Base-by-base conservation (phyloP, 2,888 invertebrate species). In the Pantelozetes paolii region DNA sequence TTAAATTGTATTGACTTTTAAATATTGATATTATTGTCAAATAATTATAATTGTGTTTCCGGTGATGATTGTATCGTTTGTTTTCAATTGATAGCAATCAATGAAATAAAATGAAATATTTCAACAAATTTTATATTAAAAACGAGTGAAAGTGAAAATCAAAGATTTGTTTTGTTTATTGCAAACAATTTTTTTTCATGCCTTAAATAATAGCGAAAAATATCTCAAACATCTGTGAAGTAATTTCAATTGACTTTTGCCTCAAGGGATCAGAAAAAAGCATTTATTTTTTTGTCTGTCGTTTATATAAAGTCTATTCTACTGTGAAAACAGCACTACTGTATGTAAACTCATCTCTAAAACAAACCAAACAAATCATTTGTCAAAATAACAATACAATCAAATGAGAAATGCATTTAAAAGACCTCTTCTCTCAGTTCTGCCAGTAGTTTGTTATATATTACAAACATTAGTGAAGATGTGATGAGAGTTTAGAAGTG, bases 331-430 rank as follows among this genome's bases (percentile, higher is more conserved):
- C 36, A 57, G 13, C 32, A 62, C 62, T 62, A 62, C 62, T 62
- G 62, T 62, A 62, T 62, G 32, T 32, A 62, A 62, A 62, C 62
- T 62, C 32, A 62, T 62, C 62, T 30, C 32, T 62, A 62, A 48
- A 67, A 67, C 67, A 36, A 42, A 67, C 67, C 67, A 67, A 67
- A 67, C 67, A 67, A 67, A 67, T 67, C 67, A 67, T 67, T 40
- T 67, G 67, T 67, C 67, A 67, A 36, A 67, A 67, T 67, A 67
- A 67, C 67, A 67, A 67, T 67, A 42, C 67, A 67, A 67, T 67
- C 23, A 42, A 67, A 67, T 42, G 23, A 42, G 13, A 67, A 67
- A 40, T 32, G 36, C 11, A 36, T 42, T 67, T 42, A 36, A 36
- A 36, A 42, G n/a, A 2, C 11, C 67, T 42, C 42, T 23, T 67